Percentiles rank a stretch among this genome's conserved stretches.
Conservation (phyloP, 1,140 invertebrate species). For the Nixonia krombeini region DNA sequence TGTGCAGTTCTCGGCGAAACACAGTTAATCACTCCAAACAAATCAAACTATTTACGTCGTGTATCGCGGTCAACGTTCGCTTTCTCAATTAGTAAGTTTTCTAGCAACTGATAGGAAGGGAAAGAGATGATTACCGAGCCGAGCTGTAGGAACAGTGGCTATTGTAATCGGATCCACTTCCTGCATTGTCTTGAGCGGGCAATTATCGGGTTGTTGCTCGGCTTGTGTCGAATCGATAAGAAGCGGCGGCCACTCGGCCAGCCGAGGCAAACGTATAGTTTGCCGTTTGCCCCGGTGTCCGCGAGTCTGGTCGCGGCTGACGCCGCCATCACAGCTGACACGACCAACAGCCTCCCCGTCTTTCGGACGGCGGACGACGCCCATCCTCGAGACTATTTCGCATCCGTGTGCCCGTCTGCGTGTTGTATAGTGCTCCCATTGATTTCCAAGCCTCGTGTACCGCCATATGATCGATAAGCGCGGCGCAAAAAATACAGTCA, state of each 20-base stretch:
- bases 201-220: constrained; percentile 27
- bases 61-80: constrained; percentile 11
- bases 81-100: too few species aligned
- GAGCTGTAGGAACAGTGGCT: too few species aligned
- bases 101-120: too few species aligned
- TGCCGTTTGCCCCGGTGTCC: too few species aligned
- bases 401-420: constrained; percentile 13
- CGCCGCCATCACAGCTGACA: too few species aligned
- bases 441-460: constrained; percentile 22
- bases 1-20: constrained; percentile 29
- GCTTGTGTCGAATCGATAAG: constrained; percentile 33
- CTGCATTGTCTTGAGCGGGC: constrained; percentile 18
- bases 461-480: constrained; percentile 25
- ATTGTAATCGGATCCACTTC: too few species aligned
- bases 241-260: constrained; percentile 26
- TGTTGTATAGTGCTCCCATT: constrained; percentile 21
- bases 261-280: too few species aligned
- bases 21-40: constrained; percentile 1
- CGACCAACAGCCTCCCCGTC: too few species aligned
- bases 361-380: constrained; percentile 38
- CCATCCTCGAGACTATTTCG: constrained; percentile 37
- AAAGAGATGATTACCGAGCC: too few species aligned
- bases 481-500: constrained; percentile 12
- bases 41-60: not conserved
- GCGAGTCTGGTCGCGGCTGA: too few species aligned